Evolutionary conservation across 2,888 invertebrate species (phyloP).

Genomic region (Amphiduros pacificus): DNA sequence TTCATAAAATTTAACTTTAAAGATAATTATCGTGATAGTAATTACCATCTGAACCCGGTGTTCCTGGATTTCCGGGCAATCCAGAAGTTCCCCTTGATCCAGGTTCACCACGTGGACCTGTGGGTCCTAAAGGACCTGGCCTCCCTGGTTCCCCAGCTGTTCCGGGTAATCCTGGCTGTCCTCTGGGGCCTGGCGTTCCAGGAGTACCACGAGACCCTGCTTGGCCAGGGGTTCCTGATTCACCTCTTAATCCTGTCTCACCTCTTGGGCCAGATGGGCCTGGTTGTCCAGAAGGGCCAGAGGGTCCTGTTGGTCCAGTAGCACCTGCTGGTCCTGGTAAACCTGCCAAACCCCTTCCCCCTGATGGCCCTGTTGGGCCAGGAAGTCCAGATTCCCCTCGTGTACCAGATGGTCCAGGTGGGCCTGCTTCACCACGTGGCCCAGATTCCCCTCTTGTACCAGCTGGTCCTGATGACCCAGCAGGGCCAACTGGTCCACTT

Average conservation of each 20-base stretch:
- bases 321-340: conserved; percentile 22
- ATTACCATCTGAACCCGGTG: conserved; percentile 8
- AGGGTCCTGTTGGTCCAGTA: conserved; percentile 7
- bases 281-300: conserved; percentile 3
- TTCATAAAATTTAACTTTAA: too few species aligned
- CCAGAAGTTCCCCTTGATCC: conserved; percentile 21
- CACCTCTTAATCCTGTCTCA: conserved; percentile 9
- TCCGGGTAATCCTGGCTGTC: conserved; percentile 25
- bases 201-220: conserved; percentile 26
- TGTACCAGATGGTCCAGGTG: conserved; percentile 9
- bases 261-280: conserved; percentile 10
- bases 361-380: conserved; percentile 11
- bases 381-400: conserved; percentile 8
- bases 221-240: conserved; percentile 16
- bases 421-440: conserved; percentile 6
- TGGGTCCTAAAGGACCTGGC: conserved; percentile 9
- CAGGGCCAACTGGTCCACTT: conserved; percentile 6
- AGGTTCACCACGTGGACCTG: conserved; percentile 16
- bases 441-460: conserved; percentile 14
- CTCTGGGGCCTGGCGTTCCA: conserved; percentile 24
- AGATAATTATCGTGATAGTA: too few species aligned
- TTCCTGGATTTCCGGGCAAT: conserved; percentile 15
- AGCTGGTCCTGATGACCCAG: conserved; percentile 20
- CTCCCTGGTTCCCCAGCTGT: conserved; percentile 13
- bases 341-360: conserved; percentile 12